A percentile compares a stretch with the other conserved stretches of the same genome.
Evolutionary conservation across 2,888 invertebrate species (phyloP).

Genomic region (Mantis religiosa): DNA sequence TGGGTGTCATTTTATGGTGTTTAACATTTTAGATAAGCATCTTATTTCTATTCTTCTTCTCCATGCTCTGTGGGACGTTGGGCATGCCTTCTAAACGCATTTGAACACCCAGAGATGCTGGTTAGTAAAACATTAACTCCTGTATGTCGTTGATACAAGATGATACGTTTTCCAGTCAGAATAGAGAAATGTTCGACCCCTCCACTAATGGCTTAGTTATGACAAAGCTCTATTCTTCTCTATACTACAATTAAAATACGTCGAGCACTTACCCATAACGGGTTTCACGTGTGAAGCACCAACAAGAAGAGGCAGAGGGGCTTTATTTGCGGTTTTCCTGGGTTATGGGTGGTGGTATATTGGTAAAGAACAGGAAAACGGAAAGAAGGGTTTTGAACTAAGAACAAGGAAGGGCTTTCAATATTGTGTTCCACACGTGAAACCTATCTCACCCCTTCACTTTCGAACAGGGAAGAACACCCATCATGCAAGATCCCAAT

Average conservation of each 20-base stretch:
- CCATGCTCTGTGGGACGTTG: constrained; percentile 28
- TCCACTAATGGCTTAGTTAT: not conserved
- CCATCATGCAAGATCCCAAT: not conserved
- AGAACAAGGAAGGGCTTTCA: constrained; percentile 6
- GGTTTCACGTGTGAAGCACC: constrained; percentile 29
- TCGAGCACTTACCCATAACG: not conserved
- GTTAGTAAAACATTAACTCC: not conserved
- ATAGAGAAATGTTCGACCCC: not conserved
- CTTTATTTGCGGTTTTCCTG: not conserved
- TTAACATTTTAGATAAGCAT: not conserved
- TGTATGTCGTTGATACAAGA: not conserved
- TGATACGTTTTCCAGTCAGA: not conserved
- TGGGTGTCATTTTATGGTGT: constrained; percentile 20
- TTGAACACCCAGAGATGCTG: not conserved
- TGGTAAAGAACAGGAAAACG: not conserved
- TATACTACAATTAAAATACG: not conserved
- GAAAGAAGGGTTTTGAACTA: not conserved
- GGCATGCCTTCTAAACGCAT: not conserved
- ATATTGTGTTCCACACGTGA: constrained; percentile 24
- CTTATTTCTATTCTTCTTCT: not conserved
- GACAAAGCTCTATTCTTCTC: not conserved
- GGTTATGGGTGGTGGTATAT: not conserved
- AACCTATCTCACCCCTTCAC: constrained; percentile 10
- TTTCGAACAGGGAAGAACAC: not conserved
- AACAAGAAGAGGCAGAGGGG: constrained; percentile 17